Base-by-base conservation (phyloP, 2,113 vertebrate genomes). In the Odocoileus virginianus region DNA sequence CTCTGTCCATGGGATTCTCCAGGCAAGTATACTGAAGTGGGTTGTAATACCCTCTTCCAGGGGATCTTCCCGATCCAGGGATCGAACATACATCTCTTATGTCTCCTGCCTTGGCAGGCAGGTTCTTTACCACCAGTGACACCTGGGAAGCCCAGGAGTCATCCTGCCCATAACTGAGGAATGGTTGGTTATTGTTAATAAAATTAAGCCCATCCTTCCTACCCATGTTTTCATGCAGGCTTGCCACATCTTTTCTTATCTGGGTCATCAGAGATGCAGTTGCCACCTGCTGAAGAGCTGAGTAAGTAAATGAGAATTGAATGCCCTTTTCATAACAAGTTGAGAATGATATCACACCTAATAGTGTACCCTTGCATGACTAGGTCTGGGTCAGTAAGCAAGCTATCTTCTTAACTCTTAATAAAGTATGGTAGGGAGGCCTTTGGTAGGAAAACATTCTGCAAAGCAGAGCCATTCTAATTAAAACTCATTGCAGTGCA, bases 391-490 rank as follows among this genome's bases (percentile, higher is more conserved):
- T 61, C 76, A 50, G 33, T 78, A 45, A 61, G 45, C 45, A 57
- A 1, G 0, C 0, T 6, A n/a, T 57, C 52, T 94, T 30, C 45
- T 89, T 89, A 28, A 40, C 50, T 90, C 89, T 47, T 76, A 96
- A 94, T 3, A 52, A 81, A 94, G 81, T 45, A 58, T 16, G 11
- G 50, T 7, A 7, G 9, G 33, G 76, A 87, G 14, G 30, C 47
- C 54, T 50, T 58, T 60, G 14, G 25, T 61, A 60, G 91, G 57
- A 74, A 98, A 78, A 57, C 57, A 50, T 33, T 79, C 30, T 55
- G 60, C 47, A 87, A 67, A 78, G 81, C 60, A 92, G 36, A 94
- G 14, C 16, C 50, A n/a, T 93, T 89, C 83, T 93, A 93, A 97
- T 95, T 89, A 94, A 78, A 57, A 28, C 57, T 88, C 50, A 27